Evolutionary conservation across 2,113 vertebrate genomes (phyloP).

Genomic region (Macquaria australasica): DNA sequence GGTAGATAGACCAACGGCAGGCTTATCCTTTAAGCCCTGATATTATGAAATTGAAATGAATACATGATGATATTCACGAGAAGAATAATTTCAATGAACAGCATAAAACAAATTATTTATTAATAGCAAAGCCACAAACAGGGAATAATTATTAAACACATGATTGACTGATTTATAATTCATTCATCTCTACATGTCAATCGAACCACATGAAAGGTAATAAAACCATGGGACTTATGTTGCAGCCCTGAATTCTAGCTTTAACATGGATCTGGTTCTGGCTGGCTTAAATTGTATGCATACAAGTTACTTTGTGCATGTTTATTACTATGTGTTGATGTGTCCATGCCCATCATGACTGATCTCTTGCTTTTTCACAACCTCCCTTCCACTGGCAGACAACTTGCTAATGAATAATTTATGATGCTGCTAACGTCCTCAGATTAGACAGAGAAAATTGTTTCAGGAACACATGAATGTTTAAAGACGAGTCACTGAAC

Average conservation of each 20-base stretch:
- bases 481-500: constrained; percentile 82
- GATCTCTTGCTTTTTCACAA: constrained; percentile 64
- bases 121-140: constrained; percentile 11
- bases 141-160: constrained; percentile 3
- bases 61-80: background rate
- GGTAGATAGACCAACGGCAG: background rate
- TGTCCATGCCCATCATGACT: constrained; percentile 54
- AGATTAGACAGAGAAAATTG: constrained; percentile 84
- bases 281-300: background rate
- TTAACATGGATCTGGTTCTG: constrained; percentile 11
- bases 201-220: background rate
- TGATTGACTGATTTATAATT: constrained; percentile 32
- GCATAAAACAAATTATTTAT: background rate
- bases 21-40: background rate
- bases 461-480: constrained; percentile 83
- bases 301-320: constrained; percentile 36
- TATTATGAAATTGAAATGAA: background rate
- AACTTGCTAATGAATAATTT: constrained; percentile 80
- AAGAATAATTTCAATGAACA: background rate
- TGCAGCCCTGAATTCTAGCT: background rate
- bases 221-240: background rate
- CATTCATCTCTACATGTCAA: background rate
- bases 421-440: constrained; percentile 71
- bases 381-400: constrained; percentile 69
- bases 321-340: constrained; percentile 57